Base-by-base conservation (phyloP, 2,113 vertebrate species). In the Hepsetus odoe region DNA sequence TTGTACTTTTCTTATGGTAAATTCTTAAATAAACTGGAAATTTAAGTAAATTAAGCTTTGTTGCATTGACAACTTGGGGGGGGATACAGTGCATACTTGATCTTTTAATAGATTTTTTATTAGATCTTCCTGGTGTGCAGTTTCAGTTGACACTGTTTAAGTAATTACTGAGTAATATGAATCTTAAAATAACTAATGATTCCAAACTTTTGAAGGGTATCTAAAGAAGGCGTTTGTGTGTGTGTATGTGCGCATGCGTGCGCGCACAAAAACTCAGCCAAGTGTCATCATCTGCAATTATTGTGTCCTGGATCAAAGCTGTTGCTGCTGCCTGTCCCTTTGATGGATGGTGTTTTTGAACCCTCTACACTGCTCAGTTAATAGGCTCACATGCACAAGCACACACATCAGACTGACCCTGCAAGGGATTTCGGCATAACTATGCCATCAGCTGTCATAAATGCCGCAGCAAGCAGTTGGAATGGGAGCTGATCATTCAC, bases 301-400 rank as follows among this genome's bases (percentile, higher is more conserved):
- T 93, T 92, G 91, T 87, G 91, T 91, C 89, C 74, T 68, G 74
- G n/a, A 91, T 94, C 90, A 91, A 82, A 85, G 86, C 86, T 92
- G 86, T 92, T 89, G 90, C 55, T 11, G 14, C 72, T 86, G 85
- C 74, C 85, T 83, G 84, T 89, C 88, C 86, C 88, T 89, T 90
- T 93, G 93, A 95, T 92, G 87, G 91, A 95, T 96, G 89, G 87
- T 91, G 86, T 87, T 89, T 90, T 88, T 89, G 84, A 86, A 86
- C 87, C 88, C 74, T 79, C 79, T 77, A 81, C 90, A 87, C 80
- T 46, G 18, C 69, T 42, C 59, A 14, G n/a, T 75, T 62, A 80
- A 70, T 73, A 61, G 66, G 79, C 33, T 55, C 42, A 56, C 72
- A 83, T 77, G 81, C 40, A 51, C 58, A 74, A 58, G 65, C 68